Evolutionary conservation across 2,113 vertebrate genomes (phyloP).

Genomic region (Callorhinus ursinus): DNA sequence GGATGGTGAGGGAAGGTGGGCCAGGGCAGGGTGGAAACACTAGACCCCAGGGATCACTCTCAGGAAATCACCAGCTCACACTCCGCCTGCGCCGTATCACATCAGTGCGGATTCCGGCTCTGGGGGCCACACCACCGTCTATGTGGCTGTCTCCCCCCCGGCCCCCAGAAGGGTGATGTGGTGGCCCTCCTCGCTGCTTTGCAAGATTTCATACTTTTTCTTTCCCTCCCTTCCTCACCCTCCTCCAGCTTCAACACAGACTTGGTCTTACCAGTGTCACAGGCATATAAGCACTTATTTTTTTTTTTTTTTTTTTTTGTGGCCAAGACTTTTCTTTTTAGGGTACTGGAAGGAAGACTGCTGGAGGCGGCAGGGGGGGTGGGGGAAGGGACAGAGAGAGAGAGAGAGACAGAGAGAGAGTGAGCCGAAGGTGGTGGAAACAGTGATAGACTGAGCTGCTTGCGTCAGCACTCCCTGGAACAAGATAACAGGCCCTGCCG

Average conservation of each 20-base stretch:
- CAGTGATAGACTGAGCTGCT: background rate
- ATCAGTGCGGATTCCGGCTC: background rate
- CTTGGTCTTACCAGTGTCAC: background rate
- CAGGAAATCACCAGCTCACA: too few species aligned
- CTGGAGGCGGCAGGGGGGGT: background rate
- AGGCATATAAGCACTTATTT: background rate
- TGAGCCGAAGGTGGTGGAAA: background rate
- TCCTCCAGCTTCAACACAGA: background rate
- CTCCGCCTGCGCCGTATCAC: background rate
- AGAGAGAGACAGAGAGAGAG: fast-evolving
- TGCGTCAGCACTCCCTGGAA: fast-evolving
- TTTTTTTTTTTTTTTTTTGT: background rate
- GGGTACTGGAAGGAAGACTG: background rate
- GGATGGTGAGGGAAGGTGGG: background rate
- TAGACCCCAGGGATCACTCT: background rate
- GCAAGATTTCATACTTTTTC: background rate
- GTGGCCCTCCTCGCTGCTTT: background rate
- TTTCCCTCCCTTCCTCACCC: background rate
- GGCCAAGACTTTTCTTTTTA: background rate
- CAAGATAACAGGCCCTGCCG: background rate
- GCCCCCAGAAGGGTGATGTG: fast-evolving
- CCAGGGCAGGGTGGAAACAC: background rate
- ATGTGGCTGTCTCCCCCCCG: fast-evolving
- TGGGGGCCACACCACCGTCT: background rate
- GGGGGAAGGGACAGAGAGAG: background rate